Base-by-base conservation (phyloP, 1,140 invertebrate species). In the Psilanteris sp. region DNA sequence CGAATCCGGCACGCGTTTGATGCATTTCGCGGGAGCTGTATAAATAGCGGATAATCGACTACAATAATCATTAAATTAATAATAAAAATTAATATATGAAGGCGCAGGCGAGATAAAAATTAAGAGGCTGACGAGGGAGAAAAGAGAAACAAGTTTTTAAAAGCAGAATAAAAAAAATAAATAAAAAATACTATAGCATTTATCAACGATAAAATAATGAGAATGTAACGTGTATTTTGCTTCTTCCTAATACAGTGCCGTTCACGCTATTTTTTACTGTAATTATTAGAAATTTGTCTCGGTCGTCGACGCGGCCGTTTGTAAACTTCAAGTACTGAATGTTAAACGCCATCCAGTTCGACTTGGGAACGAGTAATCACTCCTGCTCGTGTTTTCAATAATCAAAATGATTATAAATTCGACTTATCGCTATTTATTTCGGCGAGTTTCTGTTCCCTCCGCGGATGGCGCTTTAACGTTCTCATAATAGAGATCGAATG, bases 221-320 rank as follows among this genome's bases (percentile, higher is more conserved):
- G 79, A 87, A 85, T 84, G 83, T 87, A 87, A 87, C 54, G 79
- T 86, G 85, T 88, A 88, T 87, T 89, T 89, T 88, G 87, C 87
- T 88, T 89, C 87, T 88, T 89, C 87, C 86, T 89, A 88, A 88
- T 88, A 87, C 86, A 88, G 87, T 89, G 87, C 87, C 87, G 87
- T 89, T 88, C 84, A 88, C 80, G 87, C 86, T 89, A 89, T 89
- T 88, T 89, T 89, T 89, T 88, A 89, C 86, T 85, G 83, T 87
- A 88, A 86, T 74, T 83, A 82, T 75, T 85, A 85, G 81, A 80
- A 76, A 62, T 81, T 71, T 79, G 79, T 77, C 80, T 78, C 74
- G 79, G 76, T 64, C 78, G 29, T 78, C 71, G 77, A 73, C 76
- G 64, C 79, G 79, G 29, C 34, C 50, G 50, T 57, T 64, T 64